Base-by-base conservation (phyloP, 2,113 vertebrate genomes). In the Riparia riparia region DNA sequence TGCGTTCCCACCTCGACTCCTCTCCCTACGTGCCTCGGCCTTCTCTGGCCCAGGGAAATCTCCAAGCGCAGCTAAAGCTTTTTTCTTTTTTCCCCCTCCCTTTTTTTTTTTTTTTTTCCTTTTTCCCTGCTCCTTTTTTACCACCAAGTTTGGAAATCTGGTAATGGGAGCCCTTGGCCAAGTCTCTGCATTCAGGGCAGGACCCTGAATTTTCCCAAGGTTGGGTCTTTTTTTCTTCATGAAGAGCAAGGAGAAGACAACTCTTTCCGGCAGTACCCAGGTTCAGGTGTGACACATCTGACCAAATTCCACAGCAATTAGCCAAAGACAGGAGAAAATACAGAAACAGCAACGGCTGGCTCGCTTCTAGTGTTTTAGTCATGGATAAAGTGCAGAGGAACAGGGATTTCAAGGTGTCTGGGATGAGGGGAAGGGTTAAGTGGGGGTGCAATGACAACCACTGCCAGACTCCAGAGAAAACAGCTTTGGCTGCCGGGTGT, bases 51-150 rank as follows among this genome's bases (percentile, higher is more conserved):
- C 49, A 71, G 77, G 69, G 68, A 84, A 91, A 93, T 63, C 73
- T 93, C 77, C 88, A 87, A 89, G 69, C 85, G 88, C 93, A 93
- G 90, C 92, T 92, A 65, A 86, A 96, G 76, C 31, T 53, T 50
- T 50, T 54, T 91, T 25, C 37, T 65, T 68, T 51, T 20, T 32
- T 25, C 25, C n/a, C n/a, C n/a, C n/a, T n/a, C n/a, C n/a, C n/a
- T 28, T 29, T 45, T 31, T 69, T 73, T 45, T 39, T 45, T 10
- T 6, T 58, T 25, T 58, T 10, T 2, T 5, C 18, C 56, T 58
- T 25, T 58, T 10, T 2, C 4, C 25, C 56, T 63, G 32, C 73
- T 24, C 31, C 9, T 34, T 53, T 83, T 77, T 64, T 11, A 72
- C 44, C 60, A 58, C 44, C 2, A 3, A 28, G 81, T 63, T 47